Percentiles rank a stretch among this genome's conserved stretches.
phyloP scores from a whole-genome alignment of 2,113 vertebrate species.

The Sinocyclocheilus anshuiensis region DNA sequence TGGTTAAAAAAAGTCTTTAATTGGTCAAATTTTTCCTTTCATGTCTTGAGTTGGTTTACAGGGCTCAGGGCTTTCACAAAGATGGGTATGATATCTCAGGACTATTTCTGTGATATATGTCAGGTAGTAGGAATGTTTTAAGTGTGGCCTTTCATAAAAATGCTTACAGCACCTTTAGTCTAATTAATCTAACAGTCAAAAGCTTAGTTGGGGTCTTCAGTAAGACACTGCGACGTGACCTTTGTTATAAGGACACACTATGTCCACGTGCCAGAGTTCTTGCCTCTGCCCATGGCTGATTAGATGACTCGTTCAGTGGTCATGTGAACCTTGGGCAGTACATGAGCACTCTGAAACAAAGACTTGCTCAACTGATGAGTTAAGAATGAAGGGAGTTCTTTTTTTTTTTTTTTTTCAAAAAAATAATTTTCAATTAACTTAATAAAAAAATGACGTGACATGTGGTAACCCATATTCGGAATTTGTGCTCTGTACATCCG shows the following conservation, averaged over 20 bases:
- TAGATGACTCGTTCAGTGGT: conserved; percentile 6
- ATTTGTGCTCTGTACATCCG: background rate
- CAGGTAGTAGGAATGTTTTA: background rate
- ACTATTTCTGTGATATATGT: background rate
- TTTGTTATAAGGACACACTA: conserved; percentile 7
- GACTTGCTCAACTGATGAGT: background rate
- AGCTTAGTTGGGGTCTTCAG: background rate
- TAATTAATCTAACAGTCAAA: background rate
- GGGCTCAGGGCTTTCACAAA: background rate
- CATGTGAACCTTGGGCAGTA: conserved; percentile 1
- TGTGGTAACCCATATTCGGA: too few relatives aligned
- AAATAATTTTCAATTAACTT: too few relatives aligned
- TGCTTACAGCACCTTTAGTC: background rate
- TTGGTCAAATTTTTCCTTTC: background rate
- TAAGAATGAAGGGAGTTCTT: background rate
- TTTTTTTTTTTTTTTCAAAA: too few relatives aligned
- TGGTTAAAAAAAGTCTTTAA: background rate
- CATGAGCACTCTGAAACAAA: background rate
- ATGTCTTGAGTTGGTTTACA: background rate
- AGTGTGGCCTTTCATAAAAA: background rate
- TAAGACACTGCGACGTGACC: background rate
- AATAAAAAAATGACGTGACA: too few relatives aligned
- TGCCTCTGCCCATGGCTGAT: conserved; percentile 2
- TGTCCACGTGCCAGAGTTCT: background rate
- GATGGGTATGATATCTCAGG: background rate